Evolutionary conservation across 2,113 vertebrate genomes (phyloP), one percentile per base, ranked within the genome.

Genomic region (Oenanthe melanoleuca): DNA sequence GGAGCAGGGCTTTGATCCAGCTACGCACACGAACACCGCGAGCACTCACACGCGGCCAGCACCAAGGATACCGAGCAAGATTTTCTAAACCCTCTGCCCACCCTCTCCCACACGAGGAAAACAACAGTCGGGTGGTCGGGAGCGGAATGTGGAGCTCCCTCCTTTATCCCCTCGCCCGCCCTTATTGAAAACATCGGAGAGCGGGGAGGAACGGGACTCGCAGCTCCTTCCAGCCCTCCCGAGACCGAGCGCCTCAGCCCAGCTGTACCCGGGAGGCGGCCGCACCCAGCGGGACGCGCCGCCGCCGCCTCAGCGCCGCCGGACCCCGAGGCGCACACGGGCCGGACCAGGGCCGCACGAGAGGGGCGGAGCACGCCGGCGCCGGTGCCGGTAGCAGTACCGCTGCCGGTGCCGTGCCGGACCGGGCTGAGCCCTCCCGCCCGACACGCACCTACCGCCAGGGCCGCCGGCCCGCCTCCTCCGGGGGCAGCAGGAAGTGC

Each of bases 361-460:
- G 4, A 8, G 21, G 3, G 5, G 8, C 23, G 3, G 2, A 40
- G 5, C 40, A 6, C 14, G 1, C 24, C 14, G 0, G 2, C 8
- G 8, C 8, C 6, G 7, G 25, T 17, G 11, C 26, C 4, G 26
- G 7, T n/a, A n/a, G n/a, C n/a, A n/a, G n/a, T n/a, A n/a, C n/a
- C n/a, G n/a, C n/a, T n/a, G n/a, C n/a, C n/a, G n/a, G n/a, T 10
- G 11, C 9, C 9, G 1, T 1, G 5, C 13, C 17, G 1, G 1
- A 12, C 25, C 17, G 3, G 34, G 1, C 6, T 3, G 6, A 18
- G 2, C 22, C 34, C 21, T 1, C 14, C 45, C 17, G 0, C 29
- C 34, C 2, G 0, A 0, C 2, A 37, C n/a, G 5, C 65, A 63
- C 84, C 50, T 71, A 44, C 69, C 60, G 44, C 66, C 71, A 4